Conservation (phyloP, 1,140 invertebrate species). For the Hycleus cichorii region DNA sequence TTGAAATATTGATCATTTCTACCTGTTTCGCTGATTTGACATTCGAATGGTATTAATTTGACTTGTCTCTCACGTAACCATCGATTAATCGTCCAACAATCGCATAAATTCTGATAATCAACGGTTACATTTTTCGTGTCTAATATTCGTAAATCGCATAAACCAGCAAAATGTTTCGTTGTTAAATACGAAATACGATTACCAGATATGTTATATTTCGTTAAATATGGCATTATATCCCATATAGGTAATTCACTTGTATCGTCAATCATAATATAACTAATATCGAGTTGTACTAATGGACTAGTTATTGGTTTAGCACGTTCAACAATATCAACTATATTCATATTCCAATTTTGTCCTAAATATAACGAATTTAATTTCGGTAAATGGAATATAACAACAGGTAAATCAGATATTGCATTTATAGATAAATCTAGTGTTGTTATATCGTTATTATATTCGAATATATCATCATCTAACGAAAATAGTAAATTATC, state of each 20-base stretch:
- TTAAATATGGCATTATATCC: constrained; percentile 22
- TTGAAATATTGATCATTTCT: not conserved
- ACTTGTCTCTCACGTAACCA: constrained; percentile 25
- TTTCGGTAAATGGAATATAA: constrained; percentile 49
- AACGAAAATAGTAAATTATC: constrained; percentile 55
- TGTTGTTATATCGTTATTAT: constrained; percentile 16
- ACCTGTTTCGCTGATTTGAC: constrained; percentile 20
- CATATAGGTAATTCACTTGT: constrained; percentile 24
- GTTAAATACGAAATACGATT: constrained; percentile 11
- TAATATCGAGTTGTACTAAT: constrained; percentile 28
- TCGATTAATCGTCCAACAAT: constrained; percentile 29
- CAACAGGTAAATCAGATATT: constrained; percentile 43
- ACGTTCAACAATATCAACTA: constrained; percentile 22
- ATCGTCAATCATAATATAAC: constrained; percentile 21
- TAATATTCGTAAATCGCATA: constrained; percentile 28
- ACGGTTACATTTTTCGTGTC: constrained; percentile 23
- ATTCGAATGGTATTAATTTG: constrained; percentile 21
- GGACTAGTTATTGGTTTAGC: constrained; percentile 26
- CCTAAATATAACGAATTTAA: constrained; percentile 51
- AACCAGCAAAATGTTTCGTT: constrained; percentile 25
- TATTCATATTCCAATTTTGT: constrained; percentile 42
- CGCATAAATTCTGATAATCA: constrained; percentile 20
- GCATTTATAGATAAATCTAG: constrained; percentile 28
- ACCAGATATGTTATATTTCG: constrained; percentile 25
- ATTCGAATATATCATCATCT: constrained; percentile 46